A percentile compares a stretch with the other conserved stretches of the same genome.
Conservation (phyloP, 2,797 vertebrate species). For the Danio tinwini region DNA sequence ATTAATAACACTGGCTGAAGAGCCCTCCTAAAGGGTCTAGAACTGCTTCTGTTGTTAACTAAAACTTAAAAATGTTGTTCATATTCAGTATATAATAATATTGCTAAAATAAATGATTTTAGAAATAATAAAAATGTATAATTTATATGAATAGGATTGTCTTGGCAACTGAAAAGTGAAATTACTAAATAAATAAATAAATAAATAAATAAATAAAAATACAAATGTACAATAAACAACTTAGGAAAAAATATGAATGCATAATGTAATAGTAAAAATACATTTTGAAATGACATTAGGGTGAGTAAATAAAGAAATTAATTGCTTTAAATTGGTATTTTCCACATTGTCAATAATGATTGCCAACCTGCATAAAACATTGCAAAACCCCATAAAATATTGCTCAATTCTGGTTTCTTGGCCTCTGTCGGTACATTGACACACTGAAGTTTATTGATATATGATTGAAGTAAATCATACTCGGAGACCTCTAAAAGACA, state of each 20-base stretch:
- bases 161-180: too few relatives aligned
- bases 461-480: not conserved
- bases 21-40: too few relatives aligned
- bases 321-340: not conserved
- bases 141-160: too few relatives aligned
- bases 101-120: too few relatives aligned
- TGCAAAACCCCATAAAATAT: not conserved
- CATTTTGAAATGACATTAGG: not conserved
- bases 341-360: not conserved
- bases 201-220: too few relatives aligned
- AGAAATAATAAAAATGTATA: too few relatives aligned
- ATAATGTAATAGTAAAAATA: not conserved
- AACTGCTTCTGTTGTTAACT: too few relatives aligned
- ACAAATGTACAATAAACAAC: too few relatives aligned
- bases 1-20: too few relatives aligned
- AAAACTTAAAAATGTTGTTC: too few relatives aligned
- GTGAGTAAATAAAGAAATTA: not conserved
- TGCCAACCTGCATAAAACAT: not conserved
- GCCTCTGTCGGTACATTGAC: not conserved
- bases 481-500: constrained; percentile 52
- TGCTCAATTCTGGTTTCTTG: not conserved
- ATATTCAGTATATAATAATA: too few relatives aligned
- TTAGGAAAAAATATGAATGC: not conserved
- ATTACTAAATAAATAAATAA: too few relatives aligned
- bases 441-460: not conserved